Evolutionary conservation across 1,140 invertebrate species (phyloP), one percentile per base, ranked within the genome.

Genomic region (Aphaenogaster floridana): DNA sequence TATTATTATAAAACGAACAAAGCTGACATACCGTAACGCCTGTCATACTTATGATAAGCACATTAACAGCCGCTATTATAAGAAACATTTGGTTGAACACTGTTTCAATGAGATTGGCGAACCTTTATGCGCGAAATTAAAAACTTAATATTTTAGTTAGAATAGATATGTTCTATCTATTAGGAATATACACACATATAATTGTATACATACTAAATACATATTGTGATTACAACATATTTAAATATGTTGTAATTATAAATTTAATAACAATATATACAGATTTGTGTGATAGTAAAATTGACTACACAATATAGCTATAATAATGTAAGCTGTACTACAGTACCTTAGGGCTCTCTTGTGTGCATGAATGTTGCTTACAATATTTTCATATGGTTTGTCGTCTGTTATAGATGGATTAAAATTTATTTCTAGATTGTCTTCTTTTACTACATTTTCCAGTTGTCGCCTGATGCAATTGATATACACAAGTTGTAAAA

Each of bases 21-120:
- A 50, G 5, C 5, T 9, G 9, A 77, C 57, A 11, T 86, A 86
- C 77, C 42, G 52, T 79, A n/a, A 81, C 42, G 21, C 85, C 77
- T 39, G 85, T 86, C 48, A 86, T 81, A 42, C 85, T 86, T 13
- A 86, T 66, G 5, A 66, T 54, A n/a, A 86, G 48, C 74, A 86
- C 45, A 34, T 79, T 80, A 1, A 66, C 36, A 66, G 15, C 76
- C 34, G 84, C 84, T 48, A 79, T 1, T 7, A 45, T 2, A 15
- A 86, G 39, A 15, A 80, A 80, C 74, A 68, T 79, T 15, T 57
- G 59, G 4, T 11, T 79, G 9, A 79, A 86, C 13, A 11, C 28
- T 39, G 74, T 28, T 86, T 86, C 84, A 8, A 80, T 28, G 28
- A 86, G 74, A 80, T 11, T 66, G 48, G 84, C 76, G 11, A 81